Base-by-base conservation (phyloP, 2,888 invertebrate species). In the Chrysolina haemoptera region DNA sequence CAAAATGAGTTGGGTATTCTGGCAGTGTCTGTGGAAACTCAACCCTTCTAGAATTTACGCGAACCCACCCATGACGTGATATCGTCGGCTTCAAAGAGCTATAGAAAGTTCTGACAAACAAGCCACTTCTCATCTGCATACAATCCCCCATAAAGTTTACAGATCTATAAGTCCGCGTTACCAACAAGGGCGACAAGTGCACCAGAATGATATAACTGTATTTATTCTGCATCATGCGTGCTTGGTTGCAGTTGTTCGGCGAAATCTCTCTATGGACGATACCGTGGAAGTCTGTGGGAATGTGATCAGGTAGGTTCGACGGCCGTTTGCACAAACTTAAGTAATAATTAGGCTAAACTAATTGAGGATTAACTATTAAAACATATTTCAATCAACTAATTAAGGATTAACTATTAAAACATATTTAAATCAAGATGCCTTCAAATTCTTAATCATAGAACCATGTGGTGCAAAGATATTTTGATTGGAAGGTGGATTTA, bases 41-140 rank as follows among this genome's bases (percentile, higher is more conserved):
- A 10, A 69, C 63, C 50, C 41, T 40, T 63, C 50, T 48, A 20
- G 11, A 53, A 70, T 63, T 35, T 5, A 20, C 11, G 8, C 35
- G 22, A 14, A 40, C 11, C 68, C 43, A 20, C 11, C 64, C 22
- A 41, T 70, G 70, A 22, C 35, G 50, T 55, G 43, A 64, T 64
- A 70, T 22, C 55, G 41, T 43, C 70, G 70, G 55, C 66, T 55
- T 73, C 75, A 74, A 75, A 77, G 72, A 71, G 65, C 78, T 76
- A 70, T 74, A 77, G 73, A 73, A 75, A 72, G 79, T 77, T 71
- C 80, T 84, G 84, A 84, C 84, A 84, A 84, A 84, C 84, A 84
- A 84, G 84, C 83, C 79, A 82, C 80, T 80, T 78, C 81, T 83
- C 80, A 84, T 84, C 84, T 84, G 81, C 84, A 84, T 84, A 84